Conservation (phyloP, 2,888 invertebrate species). For the Pecten maximus region DNA sequence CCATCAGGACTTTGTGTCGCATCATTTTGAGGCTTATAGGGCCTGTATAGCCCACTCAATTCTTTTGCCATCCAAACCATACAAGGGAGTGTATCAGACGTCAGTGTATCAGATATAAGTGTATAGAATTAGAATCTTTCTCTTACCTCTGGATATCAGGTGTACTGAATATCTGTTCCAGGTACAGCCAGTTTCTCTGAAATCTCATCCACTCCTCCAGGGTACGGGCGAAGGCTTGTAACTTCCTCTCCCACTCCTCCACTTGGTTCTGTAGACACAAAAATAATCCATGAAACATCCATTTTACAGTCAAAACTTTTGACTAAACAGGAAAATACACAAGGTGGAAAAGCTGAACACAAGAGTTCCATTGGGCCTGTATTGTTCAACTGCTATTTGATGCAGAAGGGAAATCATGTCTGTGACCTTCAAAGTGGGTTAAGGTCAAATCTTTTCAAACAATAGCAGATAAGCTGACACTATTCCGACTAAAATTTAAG, state of each 20-base stretch:
- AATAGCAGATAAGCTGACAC: too few relatives aligned
- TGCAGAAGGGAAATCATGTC: not conserved
- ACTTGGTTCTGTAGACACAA: conserved; percentile 69
- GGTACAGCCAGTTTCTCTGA: conserved; percentile 82
- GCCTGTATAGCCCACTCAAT: not conserved
- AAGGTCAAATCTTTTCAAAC: too few relatives aligned
- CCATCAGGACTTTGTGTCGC: not conserved
- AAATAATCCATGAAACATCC: conserved; percentile 27
- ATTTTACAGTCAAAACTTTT: too few relatives aligned
- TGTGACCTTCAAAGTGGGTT: too few relatives aligned
- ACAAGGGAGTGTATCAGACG: too few relatives aligned
- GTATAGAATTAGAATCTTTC: too few relatives aligned
- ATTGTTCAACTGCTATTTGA: too few relatives aligned
- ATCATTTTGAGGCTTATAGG: too few relatives aligned
- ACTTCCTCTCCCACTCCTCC: conserved; percentile 82
- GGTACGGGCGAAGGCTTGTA: conserved; percentile 80
- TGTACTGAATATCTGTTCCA: conserved; percentile 82
- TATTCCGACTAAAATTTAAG: too few relatives aligned
- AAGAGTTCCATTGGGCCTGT: conserved; percentile 39
- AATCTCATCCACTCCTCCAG: conserved; percentile 82
- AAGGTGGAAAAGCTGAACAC: too few relatives aligned
- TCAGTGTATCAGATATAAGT: too few relatives aligned
- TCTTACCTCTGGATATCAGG: conserved; percentile 82
- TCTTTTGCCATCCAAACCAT: too few relatives aligned
- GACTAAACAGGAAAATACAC: not conserved